A percentile compares a stretch with the other conserved stretches of the same genome.
These are phyloP conservation scores for Drosophila tanythrix DNA, from an alignment of 2,888 invertebrate genomes.

Conservation along the genomic window DNA sequence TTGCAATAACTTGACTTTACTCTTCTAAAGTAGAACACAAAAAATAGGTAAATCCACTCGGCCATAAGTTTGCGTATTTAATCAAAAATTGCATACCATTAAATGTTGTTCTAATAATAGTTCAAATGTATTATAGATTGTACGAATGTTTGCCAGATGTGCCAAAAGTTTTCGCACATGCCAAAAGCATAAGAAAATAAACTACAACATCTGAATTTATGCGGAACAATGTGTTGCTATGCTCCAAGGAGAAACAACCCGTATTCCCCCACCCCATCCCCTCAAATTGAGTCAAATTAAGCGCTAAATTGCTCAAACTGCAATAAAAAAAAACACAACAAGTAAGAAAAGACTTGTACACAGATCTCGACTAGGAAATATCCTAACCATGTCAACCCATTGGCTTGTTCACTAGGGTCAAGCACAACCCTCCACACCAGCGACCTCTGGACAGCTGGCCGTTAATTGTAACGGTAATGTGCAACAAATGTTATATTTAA, in stretches of 20 bases:
- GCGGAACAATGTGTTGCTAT: slow-evolving; percentile 30
- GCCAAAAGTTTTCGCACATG: slow-evolving; percentile 68
- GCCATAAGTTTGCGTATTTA: slow-evolving; percentile 6
- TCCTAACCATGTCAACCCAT: no score
- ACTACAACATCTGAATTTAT: slow-evolving; percentile 22
- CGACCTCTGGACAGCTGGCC: no score
- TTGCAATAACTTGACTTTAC: not conserved
- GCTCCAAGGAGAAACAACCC: slow-evolving; percentile 43
- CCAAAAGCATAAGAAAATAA: slow-evolving; percentile 11
- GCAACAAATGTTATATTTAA: no score
- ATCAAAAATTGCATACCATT: not conserved
- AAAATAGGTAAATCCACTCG: not conserved
- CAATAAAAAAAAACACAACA: slow-evolving; percentile 7
- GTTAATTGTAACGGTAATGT: no score
- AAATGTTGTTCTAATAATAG: slow-evolving; percentile 19
- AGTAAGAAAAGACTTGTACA: not conserved
- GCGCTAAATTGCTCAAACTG: slow-evolving; percentile 46
- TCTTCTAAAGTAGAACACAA: not conserved
- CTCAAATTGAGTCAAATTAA: slow-evolving; percentile 48
- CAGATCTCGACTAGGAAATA: not conserved
- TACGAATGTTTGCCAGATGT: slow-evolving; percentile 52
- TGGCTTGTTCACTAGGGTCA: no score
- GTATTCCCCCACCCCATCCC: not conserved
- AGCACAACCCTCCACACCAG: no score
- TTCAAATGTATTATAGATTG: slow-evolving; percentile 8